Evolutionary conservation across 1,140 invertebrate genomes (phyloP).

Genomic region (Meloidogyne chitwoodi): DNA sequence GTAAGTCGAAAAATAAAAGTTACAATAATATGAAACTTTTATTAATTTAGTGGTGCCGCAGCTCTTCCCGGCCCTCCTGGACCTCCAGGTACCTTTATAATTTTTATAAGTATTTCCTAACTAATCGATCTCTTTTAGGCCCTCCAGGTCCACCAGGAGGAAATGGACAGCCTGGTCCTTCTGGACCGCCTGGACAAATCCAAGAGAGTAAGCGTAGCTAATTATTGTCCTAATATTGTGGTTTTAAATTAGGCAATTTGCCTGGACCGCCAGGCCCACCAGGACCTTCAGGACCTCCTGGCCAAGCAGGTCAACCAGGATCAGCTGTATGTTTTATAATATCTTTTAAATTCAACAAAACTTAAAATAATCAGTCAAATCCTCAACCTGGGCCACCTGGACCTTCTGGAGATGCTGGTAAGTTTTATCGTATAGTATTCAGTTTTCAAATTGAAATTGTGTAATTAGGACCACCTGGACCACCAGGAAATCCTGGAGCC

Average conservation of each 20-base stretch:
- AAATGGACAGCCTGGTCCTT: constrained; percentile 3
- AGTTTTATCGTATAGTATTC: neutral
- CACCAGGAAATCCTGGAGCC: neutral
- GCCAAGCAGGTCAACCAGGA: constrained; percentile 27
- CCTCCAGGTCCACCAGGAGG: constrained; percentile 20
- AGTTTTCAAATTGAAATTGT: neutral
- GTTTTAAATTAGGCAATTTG: neutral
- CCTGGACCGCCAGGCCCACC: constrained; percentile 5
- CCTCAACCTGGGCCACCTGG: constrained; percentile 16
- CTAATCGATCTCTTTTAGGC: neutral
- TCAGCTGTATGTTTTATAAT: constrained; percentile 8
- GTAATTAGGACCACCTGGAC: neutral
- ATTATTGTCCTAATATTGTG: neutral
- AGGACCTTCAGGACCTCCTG: constrained; percentile 4
- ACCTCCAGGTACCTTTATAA: neutral
- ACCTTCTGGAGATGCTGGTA: neutral
- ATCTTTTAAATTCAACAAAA: neutral
- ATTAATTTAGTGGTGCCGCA: neutral
- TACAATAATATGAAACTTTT: neutral
- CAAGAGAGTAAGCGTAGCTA: neutral
- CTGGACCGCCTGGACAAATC: constrained; percentile 9
- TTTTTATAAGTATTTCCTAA: neutral
- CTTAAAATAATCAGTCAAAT: neutral
- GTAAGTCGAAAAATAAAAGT: neutral
- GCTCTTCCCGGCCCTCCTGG: constrained; percentile 9